Base-by-base conservation (phyloP, 1,140 invertebrate species). In the Sesamia nonagrioides region DNA sequence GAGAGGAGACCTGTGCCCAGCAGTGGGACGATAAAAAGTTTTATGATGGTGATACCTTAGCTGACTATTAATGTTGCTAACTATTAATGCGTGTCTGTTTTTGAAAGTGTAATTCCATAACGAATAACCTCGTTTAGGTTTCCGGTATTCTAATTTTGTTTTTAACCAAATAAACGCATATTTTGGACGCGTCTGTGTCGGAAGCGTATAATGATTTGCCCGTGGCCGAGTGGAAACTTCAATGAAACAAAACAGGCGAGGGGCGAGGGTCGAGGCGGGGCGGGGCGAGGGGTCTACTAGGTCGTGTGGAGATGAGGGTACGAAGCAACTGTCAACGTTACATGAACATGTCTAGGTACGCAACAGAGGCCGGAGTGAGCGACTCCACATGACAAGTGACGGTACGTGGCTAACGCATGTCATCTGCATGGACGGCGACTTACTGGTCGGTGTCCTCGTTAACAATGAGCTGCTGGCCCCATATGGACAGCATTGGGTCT, bases 401-500 rank as follows among this genome's bases (percentile, higher is more conserved):
- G 89, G 88, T 87, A 91, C 88, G 89, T 89, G 91, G 83, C 85
- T 88, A 88, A 87, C 86, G 87, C 87, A 91, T 86, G 83, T 87
- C 82, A 84, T 82, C 83, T 85, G 86, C 86, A 84, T 90, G 73
- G 73, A 75, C 89, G 88, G 93, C 88, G 91, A 98, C 98, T 98
- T 98, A 98, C 98, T 98, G 97, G 96, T 98, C 97, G 89, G 98
- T 98, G 96, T 98, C 98, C 97, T 98, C 98, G 97, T 98, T 98
- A 95, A 98, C 97, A 97, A 98, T 98, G 96, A 98, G 97, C 97
- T 98, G 98, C 96, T 98, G 98, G 95, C 98, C 98, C 98, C 98
- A 98, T 96, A 98, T 98, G 96, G 97, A 98, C 95, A 98, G 97
- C 98, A 98, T 98, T 96, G 98, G 98, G 96, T 98, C 98, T 97